phyloP scores from a whole-genome alignment of 2,888 invertebrate species.

The Clistopyga incitator region DNA sequence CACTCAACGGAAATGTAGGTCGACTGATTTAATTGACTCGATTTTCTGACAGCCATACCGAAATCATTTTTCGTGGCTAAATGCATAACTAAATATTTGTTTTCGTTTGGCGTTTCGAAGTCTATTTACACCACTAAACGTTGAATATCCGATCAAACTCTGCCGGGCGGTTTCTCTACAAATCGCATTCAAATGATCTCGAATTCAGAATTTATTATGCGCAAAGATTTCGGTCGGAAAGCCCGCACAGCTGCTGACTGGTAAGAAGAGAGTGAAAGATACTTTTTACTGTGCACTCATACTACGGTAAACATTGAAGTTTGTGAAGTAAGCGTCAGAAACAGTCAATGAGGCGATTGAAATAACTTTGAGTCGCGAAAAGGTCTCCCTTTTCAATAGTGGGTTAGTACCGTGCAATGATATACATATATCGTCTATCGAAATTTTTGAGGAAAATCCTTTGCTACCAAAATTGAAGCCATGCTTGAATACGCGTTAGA shows the following conservation, averaged over 20 bases:
- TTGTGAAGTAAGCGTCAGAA: slow-evolving; percentile 62
- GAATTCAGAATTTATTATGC: slow-evolving; percentile 30
- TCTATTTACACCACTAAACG: neutral
- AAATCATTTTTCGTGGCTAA: too few species aligned
- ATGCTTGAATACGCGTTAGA: too few species aligned
- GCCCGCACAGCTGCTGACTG: slow-evolving; percentile 50
- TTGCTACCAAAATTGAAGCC: too few species aligned
- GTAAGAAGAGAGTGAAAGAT: slow-evolving; percentile 29
- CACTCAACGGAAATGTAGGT: too few species aligned
- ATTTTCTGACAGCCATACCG: too few species aligned
- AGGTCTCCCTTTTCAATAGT: slow-evolving; percentile 45
- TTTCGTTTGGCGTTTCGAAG: neutral
- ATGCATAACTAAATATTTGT: too few species aligned
- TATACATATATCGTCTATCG: too few species aligned
- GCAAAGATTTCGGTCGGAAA: slow-evolving; percentile 29
- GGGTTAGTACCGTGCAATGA: slow-evolving; percentile 18
- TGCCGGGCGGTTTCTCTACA: neutral
- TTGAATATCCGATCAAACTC: slow-evolving; percentile 11
- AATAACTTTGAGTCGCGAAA: slow-evolving; percentile 64
- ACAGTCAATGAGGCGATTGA: slow-evolving; percentile 69
- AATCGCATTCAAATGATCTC: slow-evolving; percentile 29
- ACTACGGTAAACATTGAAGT: slow-evolving; percentile 37
- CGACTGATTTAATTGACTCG: too few species aligned
- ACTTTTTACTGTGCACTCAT: slow-evolving; percentile 35
- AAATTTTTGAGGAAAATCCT: too few species aligned